Conservation (phyloP, 2,113 vertebrate genomes). For the Tauraco erythrolophus region DNA sequence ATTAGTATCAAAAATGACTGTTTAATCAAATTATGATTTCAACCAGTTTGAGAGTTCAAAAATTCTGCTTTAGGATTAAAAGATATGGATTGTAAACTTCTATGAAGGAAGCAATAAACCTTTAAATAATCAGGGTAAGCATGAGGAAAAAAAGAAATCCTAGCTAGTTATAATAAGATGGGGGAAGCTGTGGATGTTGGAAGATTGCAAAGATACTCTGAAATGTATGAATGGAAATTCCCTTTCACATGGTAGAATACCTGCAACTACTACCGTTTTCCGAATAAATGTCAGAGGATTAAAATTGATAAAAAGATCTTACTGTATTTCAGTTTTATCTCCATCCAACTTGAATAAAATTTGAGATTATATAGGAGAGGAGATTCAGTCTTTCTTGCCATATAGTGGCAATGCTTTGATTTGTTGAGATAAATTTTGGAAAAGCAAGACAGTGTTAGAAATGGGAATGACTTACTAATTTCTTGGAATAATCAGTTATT, state of each 20-base stretch:
- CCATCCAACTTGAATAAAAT: neutral
- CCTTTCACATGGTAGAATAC: neutral
- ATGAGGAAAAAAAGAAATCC: neutral
- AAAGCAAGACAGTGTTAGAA: neutral
- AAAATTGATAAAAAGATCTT: neutral
- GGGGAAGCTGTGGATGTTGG: neutral
- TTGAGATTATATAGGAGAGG: neutral
- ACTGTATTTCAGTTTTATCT: neutral
- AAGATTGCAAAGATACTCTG: neutral
- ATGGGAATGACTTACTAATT: neutral
- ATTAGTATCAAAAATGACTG: neutral
- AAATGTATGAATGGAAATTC: neutral
- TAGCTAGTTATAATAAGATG: neutral
- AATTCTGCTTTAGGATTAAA: neutral
- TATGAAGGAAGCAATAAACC: neutral
- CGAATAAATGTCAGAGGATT: neutral
- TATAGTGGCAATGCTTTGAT: neutral
- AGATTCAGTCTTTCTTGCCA: neutral
- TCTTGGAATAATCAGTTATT: neutral
- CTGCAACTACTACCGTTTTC: neutral
- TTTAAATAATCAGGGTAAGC: neutral
- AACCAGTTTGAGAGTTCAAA: neutral
- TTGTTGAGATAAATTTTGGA: neutral
- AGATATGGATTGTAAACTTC: neutral
- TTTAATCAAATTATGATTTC: neutral